Conservation (phyloP, 2,113 vertebrate genomes). For the Epinephelus moara region DNA sequence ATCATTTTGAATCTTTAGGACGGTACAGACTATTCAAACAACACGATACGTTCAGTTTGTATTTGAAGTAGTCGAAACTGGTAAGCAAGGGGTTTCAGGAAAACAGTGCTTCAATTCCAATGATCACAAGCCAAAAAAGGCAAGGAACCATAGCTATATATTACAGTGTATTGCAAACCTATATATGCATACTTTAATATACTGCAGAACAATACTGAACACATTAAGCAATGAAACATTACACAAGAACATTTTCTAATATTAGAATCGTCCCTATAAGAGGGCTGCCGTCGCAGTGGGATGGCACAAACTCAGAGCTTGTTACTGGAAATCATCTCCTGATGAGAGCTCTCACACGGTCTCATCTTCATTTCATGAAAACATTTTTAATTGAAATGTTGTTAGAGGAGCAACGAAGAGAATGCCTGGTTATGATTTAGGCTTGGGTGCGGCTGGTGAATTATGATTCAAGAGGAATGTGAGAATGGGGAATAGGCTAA, state of each 20-base stretch:
- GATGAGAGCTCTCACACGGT: not conserved
- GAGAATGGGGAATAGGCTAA: not conserved
- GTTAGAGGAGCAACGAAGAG: not conserved
- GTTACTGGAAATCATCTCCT: not conserved
- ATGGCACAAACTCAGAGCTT: not conserved
- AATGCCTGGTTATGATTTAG: not conserved
- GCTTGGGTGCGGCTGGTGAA: not conserved
- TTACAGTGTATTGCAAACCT: too few relatives aligned
- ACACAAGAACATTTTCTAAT: not conserved
- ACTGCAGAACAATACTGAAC: not conserved
- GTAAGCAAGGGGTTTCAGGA: not conserved
- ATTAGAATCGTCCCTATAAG: not conserved
- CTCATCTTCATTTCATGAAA: slow-evolving; percentile 19
- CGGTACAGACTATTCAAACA: not conserved
- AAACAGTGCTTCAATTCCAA: not conserved
- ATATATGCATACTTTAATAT: too few relatives aligned
- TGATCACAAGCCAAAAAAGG: not conserved
- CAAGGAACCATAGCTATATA: too few relatives aligned
- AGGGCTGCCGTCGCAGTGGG: not conserved
- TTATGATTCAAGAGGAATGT: slow-evolving; percentile 23
- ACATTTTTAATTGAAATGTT: slow-evolving; percentile 18
- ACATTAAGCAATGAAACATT: not conserved
- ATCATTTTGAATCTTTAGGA: not conserved
- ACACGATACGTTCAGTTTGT: not conserved
- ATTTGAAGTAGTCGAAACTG: not conserved